phyloP scores from a whole-genome alignment of 2,888 invertebrate genomes.

The Rhamnusium bicolor region DNA sequence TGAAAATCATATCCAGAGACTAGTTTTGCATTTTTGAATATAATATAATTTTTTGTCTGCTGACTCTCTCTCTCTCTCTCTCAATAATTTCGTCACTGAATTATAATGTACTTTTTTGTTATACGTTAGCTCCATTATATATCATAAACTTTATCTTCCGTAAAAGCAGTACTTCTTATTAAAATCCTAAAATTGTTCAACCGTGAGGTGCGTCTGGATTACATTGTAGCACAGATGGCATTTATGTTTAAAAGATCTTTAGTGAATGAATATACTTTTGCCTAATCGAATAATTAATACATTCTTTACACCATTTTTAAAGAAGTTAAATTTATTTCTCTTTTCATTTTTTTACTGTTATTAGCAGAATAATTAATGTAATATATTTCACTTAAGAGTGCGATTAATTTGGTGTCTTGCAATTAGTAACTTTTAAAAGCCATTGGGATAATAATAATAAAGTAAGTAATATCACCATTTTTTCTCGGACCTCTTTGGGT shows the following conservation, averaged over 20 bases:
- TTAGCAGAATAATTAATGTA: no score
- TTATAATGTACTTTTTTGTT: not conserved
- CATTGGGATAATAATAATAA: no score
- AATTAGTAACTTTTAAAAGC: no score
- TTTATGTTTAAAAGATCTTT: not conserved
- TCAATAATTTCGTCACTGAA: no score
- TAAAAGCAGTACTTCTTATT: not conserved
- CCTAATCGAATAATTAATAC: not conserved
- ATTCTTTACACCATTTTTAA: not conserved
- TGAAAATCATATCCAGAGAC: no score
- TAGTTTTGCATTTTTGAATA: no score
- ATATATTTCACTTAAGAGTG: no score
- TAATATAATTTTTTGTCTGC: no score
- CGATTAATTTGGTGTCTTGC: no score
- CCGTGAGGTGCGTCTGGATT: slow-evolving; percentile 1
- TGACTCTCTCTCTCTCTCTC: no score
- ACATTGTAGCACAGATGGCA: not conserved
- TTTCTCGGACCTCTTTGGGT: no score
- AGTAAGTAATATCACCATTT: no score
- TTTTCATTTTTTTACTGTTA: not conserved
- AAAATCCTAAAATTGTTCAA: not conserved
- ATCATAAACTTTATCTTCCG: slow-evolving; percentile 9
- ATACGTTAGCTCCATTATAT: not conserved
- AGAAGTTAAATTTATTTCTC: not conserved
- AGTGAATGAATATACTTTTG: not conserved